These are phyloP conservation scores for Coptotermes formosanus DNA, from an alignment of 1,140 invertebrate species.

Conservation along the genomic window DNA sequence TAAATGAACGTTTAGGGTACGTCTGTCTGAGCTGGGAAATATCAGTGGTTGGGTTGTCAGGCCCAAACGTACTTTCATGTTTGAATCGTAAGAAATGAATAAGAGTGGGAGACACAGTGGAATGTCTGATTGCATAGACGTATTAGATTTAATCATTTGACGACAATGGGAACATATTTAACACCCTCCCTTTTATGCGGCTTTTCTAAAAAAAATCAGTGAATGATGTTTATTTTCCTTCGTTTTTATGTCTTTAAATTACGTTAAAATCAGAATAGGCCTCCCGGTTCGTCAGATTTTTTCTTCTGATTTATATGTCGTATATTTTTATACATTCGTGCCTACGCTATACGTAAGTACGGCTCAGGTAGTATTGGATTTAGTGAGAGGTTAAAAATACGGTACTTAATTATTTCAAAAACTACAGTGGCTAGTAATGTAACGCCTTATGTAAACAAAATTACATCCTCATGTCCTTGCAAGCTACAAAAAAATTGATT, in stretches of 20 bases:
- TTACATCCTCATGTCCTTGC: too few relatives aligned
- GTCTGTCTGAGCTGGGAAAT: neutral
- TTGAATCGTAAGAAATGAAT: neutral
- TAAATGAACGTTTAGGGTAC: neutral
- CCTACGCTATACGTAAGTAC: too few relatives aligned
- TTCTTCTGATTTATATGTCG: too few relatives aligned
- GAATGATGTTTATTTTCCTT: neutral
- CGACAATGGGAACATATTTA: neutral
- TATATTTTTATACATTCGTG: too few relatives aligned
- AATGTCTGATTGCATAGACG: neutral
- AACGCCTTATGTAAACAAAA: too few relatives aligned
- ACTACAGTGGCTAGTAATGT: too few relatives aligned
- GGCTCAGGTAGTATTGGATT: too few relatives aligned
- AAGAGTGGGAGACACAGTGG: neutral
- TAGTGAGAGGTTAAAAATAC: too few relatives aligned
- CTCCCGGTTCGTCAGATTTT: too few relatives aligned
- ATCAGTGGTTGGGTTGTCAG: neutral
- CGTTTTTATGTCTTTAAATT: neutral
- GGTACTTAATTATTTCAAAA: too few relatives aligned
- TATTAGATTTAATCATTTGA: neutral
- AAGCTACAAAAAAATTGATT: too few relatives aligned
- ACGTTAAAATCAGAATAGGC: neutral
- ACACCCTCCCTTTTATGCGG: neutral
- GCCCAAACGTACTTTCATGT: neutral
- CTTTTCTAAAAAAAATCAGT: neutral